Conservation (phyloP, 2,888 invertebrate species). For the Hofmannophila pseudospretella region DNA sequence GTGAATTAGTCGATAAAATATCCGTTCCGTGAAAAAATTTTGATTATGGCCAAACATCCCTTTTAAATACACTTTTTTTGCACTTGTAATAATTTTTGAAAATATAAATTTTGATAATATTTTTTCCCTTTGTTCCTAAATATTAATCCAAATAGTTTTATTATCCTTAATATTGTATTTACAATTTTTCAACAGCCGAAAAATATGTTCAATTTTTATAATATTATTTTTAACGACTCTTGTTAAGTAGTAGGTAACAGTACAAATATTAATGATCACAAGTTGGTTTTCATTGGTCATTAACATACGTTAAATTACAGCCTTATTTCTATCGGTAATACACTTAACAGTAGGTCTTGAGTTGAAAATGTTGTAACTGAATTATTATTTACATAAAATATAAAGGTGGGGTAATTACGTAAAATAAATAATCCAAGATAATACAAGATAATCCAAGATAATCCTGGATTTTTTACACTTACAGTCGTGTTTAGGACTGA, state of each 20-base stretch:
- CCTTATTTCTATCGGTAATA: constrained; percentile 68
- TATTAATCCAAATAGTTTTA: constrained; percentile 79
- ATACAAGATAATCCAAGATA: no score
- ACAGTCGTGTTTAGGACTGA: constrained; percentile 28
- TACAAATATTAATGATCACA: constrained; percentile 80
- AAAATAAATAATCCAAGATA: no score
- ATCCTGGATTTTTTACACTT: no score
- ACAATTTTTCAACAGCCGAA: constrained; percentile 79
- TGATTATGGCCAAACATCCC: constrained; percentile 75
- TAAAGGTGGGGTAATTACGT: no score
- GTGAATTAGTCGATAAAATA: constrained; percentile 73
- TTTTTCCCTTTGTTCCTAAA: constrained; percentile 74
- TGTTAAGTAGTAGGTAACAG: constrained; percentile 79
- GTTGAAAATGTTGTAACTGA: constrained; percentile 50
- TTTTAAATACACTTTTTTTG: constrained; percentile 72
- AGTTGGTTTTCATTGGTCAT: constrained; percentile 80
- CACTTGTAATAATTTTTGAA: constrained; percentile 78
- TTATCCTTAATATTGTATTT: constrained; percentile 78
- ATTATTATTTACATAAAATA: no score
- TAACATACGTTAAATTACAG: constrained; percentile 76
- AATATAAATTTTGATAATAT: constrained; percentile 79
- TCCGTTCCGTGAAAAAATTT: constrained; percentile 57
- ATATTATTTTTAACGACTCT: constrained; percentile 78
- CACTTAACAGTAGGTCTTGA: constrained; percentile 71
- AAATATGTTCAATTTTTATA: constrained; percentile 77